phyloP scores from a whole-genome alignment of 2,888 invertebrate genomes.

The Bombyx huttoni region DNA sequence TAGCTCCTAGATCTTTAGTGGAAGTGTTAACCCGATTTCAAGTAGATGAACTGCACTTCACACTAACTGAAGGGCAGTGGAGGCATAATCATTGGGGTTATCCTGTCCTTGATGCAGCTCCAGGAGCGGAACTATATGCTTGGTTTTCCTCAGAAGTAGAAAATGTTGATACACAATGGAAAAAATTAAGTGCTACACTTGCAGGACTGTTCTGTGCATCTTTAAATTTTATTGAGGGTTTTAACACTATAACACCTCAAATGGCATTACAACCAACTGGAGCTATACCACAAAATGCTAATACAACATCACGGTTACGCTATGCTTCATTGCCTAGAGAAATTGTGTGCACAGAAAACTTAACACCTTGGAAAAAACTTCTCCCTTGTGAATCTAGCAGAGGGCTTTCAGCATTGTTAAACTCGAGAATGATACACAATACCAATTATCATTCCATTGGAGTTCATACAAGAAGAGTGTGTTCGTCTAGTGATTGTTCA shows the following conservation, averaged over 20 bases:
- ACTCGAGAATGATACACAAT: constrained; percentile 92
- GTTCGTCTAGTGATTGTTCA: constrained; percentile 73
- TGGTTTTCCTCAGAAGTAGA: constrained; percentile 84
- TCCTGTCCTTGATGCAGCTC: constrained; percentile 89
- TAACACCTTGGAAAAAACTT: constrained; percentile 98
- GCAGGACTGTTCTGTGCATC: constrained; percentile 98
- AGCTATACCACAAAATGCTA: constrained; percentile 54
- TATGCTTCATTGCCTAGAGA: constrained; percentile 96
- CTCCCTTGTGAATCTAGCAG: constrained; percentile 93
- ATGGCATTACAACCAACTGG: constrained; percentile 87
- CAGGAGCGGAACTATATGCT: constrained; percentile 94
- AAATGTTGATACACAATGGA: constrained; percentile 89
- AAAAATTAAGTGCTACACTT: constrained; percentile 87
- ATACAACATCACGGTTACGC: constrained; percentile 73
- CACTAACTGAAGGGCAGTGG: constrained; percentile 95
- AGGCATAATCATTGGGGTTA: constrained; percentile 95
- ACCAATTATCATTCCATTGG: constrained; percentile 94
- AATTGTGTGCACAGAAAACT: constrained; percentile 98
- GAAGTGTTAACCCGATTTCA: constrained; percentile 88
- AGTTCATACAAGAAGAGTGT: constrained; percentile 86
- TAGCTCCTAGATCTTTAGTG: constrained; percentile 90
- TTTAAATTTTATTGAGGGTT: constrained; percentile 90
- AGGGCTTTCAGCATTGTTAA: constrained; percentile 89
- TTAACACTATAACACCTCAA: constrained; percentile 87
- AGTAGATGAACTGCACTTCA: constrained; percentile 91